Base-by-base conservation (phyloP, 2,888 invertebrate genomes). In the Stenurella melanura region DNA sequence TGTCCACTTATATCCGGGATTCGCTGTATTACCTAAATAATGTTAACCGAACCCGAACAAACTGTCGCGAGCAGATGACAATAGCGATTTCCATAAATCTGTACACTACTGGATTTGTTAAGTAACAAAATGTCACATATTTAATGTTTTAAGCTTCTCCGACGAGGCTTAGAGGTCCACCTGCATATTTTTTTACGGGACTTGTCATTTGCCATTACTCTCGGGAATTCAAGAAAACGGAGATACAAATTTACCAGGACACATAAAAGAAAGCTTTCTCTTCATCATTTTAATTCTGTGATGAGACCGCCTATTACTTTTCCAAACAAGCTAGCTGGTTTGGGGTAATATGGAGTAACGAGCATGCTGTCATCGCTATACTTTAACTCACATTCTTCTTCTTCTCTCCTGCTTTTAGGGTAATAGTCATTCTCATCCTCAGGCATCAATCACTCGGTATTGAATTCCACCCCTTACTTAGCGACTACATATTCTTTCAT, bases 351-450 rank as follows among this genome's bases (percentile, higher is more conserved):
- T 82, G 79, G 79, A 85, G 81, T 84, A 85, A 85, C 83, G 84
- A 84, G 82, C 77, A 78, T 42, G 77, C 84, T 85, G 85, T 85
- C 85, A 85, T 83, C 85, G 81, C 80, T 79, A 74, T 81, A 81
- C 82, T 84, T 84, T 83, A 82, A 83, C 80, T 83, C 82, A 75
- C 82, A 83, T 85, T 84, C 83, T 83, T 85, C 83, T 84, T 81
- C 83, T 78, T 80, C 81, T 75, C 73, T 77, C 74, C 63, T 73
- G 80, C 83, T 85, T 84, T 83, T 81, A 83, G 80, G 78, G 80
- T 82, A 83, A 83, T 84, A 84, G 81, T 80, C 80, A 64, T 77
- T 73, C 70, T 78, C 80, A 80, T 80, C 79, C 73, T 34, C 60
- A 50, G 68, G 73, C 83, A 84, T 84, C 83, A 84, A 83, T 84